Evolutionary conservation across 2,797 vertebrate genomes (phyloP), one percentile per base, ranked within the genome.

Genomic region (Lepilemur ruficaudatus): DNA sequence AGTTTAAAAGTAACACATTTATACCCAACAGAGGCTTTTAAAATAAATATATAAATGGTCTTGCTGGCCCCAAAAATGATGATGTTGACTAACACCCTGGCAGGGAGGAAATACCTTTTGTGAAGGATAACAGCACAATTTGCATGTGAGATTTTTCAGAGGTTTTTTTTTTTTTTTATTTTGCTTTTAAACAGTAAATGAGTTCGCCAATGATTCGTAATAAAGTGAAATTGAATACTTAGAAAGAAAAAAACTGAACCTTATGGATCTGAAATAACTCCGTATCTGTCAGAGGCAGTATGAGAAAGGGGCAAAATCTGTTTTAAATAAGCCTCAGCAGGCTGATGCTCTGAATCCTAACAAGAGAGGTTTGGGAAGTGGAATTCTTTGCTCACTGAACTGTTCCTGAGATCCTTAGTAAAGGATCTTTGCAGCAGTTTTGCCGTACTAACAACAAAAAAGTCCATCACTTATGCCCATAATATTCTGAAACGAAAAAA

Each of bases 281-380:
- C 25, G 2, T 18, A 22, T 48, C 63, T 46, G 72, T 15, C 67
- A 43, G 22, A 82, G 57, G 17, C 32, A 0, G 10, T 8, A 30
- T 7, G 15, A 69, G 65, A 28, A 94, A 98, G 91, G 97, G 96
- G 91, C 86, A 97, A 97, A 98, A 97, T 98, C 97, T 96, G 94
- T 93, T 90, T 97, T 97, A 97, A 98, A 61, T 97, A 97, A 96
- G 97, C 95, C 97, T 95, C 52, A 59, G 4, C 97, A 98, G 70
- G 95, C 94, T 92, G 97, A 88, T 94, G 97, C 97, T 97, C 95
- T 97, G 96, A 92, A 94, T 97, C 96, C 89, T 46, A 97, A 97
- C 59, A 2, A 98, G 94, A 90, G 94, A 82, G 80, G 7, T 69
- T 93, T 13, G 87, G 22, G 97, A 91, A 98, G 94, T 96, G 87